A percentile compares a stretch with the other conserved stretches of the same genome.
These are phyloP conservation scores for Parnassius mnemosyne DNA, from an alignment of 2,888 invertebrate genomes.

Conservation along the genomic window DNA sequence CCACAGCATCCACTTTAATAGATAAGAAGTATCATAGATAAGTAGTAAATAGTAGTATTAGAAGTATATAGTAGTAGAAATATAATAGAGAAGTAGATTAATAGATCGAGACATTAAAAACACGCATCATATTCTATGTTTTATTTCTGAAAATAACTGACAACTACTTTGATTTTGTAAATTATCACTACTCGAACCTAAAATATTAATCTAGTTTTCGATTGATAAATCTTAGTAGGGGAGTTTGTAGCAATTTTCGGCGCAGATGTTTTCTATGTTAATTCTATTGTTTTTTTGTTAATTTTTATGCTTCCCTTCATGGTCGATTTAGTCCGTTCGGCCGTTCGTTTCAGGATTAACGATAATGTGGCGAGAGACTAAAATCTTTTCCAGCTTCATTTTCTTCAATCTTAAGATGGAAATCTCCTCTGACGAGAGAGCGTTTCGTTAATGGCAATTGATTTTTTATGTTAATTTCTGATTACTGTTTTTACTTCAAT, in stretches of 20 bases:
- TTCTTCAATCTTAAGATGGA: constrained; percentile 35
- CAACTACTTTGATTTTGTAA: neutral
- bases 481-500: neutral
- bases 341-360: constrained; percentile 70
- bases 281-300: constrained; percentile 81
- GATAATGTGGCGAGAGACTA: constrained; percentile 58
- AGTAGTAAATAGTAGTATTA: too few species aligned
- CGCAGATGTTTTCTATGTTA: constrained; percentile 80
- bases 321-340: constrained; percentile 70
- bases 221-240: constrained; percentile 41
- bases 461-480: constrained; percentile 31
- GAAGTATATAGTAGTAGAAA: too few species aligned
- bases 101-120: too few species aligned
- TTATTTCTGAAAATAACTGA: neutral
- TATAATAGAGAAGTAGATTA: too few species aligned
- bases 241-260: constrained; percentile 53
- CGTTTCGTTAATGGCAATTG: constrained; percentile 16
- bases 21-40: too few species aligned
- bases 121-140: too few species aligned
- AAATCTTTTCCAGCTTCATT: constrained; percentile 46
- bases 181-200: constrained; percentile 6
- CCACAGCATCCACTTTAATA: too few species aligned
- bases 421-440: constrained; percentile 17
- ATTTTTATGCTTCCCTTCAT: constrained; percentile 76
- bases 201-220: constrained; percentile 11